Conservation (phyloP, 1,140 invertebrate genomes). For the Drosophila tristis region DNA sequence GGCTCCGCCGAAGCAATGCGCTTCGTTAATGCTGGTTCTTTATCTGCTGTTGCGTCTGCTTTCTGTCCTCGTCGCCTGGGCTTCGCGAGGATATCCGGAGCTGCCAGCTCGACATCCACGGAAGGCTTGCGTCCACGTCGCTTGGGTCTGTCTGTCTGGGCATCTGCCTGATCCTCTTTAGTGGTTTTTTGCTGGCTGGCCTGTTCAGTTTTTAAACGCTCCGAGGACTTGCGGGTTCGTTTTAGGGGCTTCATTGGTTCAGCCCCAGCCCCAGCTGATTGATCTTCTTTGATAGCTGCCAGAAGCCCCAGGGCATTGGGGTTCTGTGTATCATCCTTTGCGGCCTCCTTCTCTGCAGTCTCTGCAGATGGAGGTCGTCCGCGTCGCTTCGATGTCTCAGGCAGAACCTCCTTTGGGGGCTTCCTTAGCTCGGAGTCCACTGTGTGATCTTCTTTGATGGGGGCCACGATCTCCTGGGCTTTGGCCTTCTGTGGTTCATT, state of each 20-base stretch:
- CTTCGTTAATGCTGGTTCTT: constrained; percentile 3
- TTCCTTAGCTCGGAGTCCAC: neutral
- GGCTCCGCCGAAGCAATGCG: constrained; percentile 15
- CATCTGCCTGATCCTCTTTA: neutral
- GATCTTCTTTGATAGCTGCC: too few species aligned
- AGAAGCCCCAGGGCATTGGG: neutral
- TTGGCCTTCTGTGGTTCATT: neutral
- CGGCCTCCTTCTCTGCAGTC: neutral
- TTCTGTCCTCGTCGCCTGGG: constrained; percentile 26
- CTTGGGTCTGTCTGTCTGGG: constrained; percentile 19
- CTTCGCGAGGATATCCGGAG: neutral
- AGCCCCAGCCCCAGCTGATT: too few species aligned
- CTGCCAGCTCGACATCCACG: neutral
- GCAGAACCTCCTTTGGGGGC: too few species aligned
- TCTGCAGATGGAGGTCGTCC: neutral
- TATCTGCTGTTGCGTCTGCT: constrained; percentile 1
- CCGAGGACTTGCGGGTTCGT: too few species aligned
- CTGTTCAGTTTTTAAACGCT: too few species aligned
- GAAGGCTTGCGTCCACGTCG: constrained; percentile 33
- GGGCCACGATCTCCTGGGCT: neutral
- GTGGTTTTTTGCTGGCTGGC: neutral
- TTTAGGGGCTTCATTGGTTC: too few species aligned
- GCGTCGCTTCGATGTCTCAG: too few species aligned
- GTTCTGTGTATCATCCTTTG: too few species aligned
- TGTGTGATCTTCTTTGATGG: neutral